Evolutionary conservation across 2,888 invertebrate species (phyloP), one percentile per base, ranked within the genome.

Genomic region (Silvanus unidentatus): DNA sequence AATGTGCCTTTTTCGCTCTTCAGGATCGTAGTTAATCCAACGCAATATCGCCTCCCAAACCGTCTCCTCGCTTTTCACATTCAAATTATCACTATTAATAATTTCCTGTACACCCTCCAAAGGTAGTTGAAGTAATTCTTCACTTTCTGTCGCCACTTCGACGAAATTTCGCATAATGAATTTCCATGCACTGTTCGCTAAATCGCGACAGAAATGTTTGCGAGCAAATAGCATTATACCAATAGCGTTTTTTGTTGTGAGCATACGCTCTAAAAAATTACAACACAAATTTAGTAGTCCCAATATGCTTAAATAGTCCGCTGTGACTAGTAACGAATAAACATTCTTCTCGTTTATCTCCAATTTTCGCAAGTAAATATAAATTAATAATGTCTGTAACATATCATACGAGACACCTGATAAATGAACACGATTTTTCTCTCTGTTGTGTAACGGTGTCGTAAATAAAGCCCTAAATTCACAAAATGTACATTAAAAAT

Each of bases 301-400:
- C 37, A 86, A 74, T 54, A 94, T 86, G 59, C 88, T 85, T 43
- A 95, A 80, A 67, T 92, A 94, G 73, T 95, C 94, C 2, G 94
- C 90, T 0, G 88, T 85, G 58, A 87, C 82, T 32, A 94, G 76
- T 10, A 95, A 74, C 60, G 84, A 80, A 60, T 86, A 85, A 1
- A 93, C 91, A 64, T 92, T 94, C 27, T 82, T 79, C 29, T 81
- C 79, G 45, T 78, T 84, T 15, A 95, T 79, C 47, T 82, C 81
- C 42, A 89, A 79, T 52, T 83, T 82, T 42, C 91, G 78, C 34
- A 91, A 75, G 70, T 96, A 95, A 0, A 92, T 88, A 70, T 88
- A 94, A 56, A 89, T 84, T 50, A 95, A 79, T 30, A 94, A 76
- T 42, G 83, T 75, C 48, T 83, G 78, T 77, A 95, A 82, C 64